Evolutionary conservation across 2,797 vertebrate genomes (phyloP).

Genomic region (Rhabdomys pumilio): DNA sequence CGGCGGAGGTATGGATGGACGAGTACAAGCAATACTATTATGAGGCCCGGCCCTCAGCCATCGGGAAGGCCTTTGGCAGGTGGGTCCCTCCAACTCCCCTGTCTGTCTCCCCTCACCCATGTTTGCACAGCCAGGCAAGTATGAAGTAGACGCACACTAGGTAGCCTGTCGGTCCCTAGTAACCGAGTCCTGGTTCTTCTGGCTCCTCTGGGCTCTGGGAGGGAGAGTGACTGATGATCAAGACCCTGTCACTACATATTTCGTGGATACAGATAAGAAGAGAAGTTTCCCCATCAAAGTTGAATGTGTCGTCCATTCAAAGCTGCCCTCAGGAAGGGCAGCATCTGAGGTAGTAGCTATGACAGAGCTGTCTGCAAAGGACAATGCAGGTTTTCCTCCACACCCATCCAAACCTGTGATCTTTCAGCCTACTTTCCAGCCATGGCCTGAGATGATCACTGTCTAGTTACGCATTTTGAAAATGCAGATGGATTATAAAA

Average conservation of each 20-base stretch:
- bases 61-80: constrained; percentile 97
- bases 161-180: background rate
- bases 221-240: rapidly evolving
- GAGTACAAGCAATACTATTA: constrained; percentile 99
- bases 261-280: rapidly evolving
- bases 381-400: background rate
- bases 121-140: background rate
- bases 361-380: background rate
- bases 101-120: background rate
- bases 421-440: constrained; percentile 43
- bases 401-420: background rate
- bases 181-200: background rate
- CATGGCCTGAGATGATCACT: background rate
- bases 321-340: constrained; percentile 4
- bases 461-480: constrained; percentile 67
- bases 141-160: rapidly evolving
- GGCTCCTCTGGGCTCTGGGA: background rate
- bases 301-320: background rate
- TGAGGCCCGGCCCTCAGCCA: constrained; percentile 96
- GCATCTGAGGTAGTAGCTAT: background rate
- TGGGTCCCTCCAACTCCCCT: constrained; percentile 83
- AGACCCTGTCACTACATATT: background rate
- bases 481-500: constrained; percentile 56
- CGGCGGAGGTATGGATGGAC: constrained; percentile 99
- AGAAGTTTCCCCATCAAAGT: background rate